phyloP scores from a whole-genome alignment of 2,113 vertebrate genomes.

The Chamaetylas fuelleborni region DNA sequence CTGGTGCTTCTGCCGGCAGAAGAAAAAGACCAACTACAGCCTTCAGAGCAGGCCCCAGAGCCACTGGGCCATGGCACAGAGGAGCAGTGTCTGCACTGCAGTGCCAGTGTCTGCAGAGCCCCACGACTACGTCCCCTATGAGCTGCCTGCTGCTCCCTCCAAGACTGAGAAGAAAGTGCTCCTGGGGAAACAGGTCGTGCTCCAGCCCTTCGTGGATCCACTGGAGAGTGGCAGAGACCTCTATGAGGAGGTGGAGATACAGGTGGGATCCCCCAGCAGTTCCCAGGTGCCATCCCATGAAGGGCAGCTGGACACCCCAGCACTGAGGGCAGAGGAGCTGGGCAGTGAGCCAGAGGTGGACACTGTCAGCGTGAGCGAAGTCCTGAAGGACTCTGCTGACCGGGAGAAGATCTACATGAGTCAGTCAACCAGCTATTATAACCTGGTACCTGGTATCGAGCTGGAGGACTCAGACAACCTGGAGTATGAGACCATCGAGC shows the following conservation, averaged over 20 bases:
- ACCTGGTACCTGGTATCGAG: slow-evolving; percentile 84
- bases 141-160: neutral
- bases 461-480: slow-evolving; percentile 86
- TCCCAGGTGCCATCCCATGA: slow-evolving; percentile 38
- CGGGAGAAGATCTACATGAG: slow-evolving; percentile 86
- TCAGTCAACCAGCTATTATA: slow-evolving; percentile 88
- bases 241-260: slow-evolving; percentile 86
- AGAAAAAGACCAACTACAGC: slow-evolving; percentile 68
- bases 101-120: slow-evolving; percentile 11
- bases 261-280: slow-evolving; percentile 69
- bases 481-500: slow-evolving; percentile 82
- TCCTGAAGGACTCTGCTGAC: slow-evolving; percentile 86
- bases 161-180: slow-evolving; percentile 54
- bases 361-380: slow-evolving; percentile 81
- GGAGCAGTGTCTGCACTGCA: neutral
- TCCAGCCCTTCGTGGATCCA: slow-evolving; percentile 68
- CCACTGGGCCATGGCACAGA: neutral
- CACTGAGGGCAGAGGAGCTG: neutral
- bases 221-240: slow-evolving; percentile 80
- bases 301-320: neutral
- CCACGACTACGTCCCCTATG: slow-evolving; percentile 40
- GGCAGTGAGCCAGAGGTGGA: slow-evolving; percentile 75
- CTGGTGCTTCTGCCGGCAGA: slow-evolving; percentile 81
- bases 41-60: slow-evolving; percentile 59
- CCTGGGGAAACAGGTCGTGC: slow-evolving; percentile 74